Base-by-base conservation (phyloP, 2,888 invertebrate genomes). In the Pseudeuparius sepicola region DNA sequence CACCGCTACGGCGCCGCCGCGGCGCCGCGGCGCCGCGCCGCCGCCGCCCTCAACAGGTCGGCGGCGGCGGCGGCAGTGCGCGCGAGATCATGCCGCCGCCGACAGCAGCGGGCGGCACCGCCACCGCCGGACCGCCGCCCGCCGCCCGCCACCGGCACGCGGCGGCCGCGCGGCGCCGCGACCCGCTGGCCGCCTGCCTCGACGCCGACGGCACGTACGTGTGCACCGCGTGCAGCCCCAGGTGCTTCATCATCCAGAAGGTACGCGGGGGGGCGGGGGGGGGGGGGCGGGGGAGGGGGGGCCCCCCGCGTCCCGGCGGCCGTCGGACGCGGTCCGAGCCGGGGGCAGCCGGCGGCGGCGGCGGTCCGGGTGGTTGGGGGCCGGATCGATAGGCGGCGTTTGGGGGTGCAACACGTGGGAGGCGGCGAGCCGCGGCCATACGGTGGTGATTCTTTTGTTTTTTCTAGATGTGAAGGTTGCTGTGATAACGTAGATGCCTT, bases 231-330 rank as follows among this genome's bases (percentile, higher is more conserved):
- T 71, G 69, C 55, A 70, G 70, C 51, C 73, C 74, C 15, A 61
- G 74, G 39, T 75, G 73, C 59, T 75, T 68, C 59, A 71, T 75
- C 51, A 73, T 75, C 35, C 73, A 75, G 52, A 75, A 75, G 72
- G 75, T 75, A 24, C 6, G 13, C 7, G 11, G 12, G 10, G 38
- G 35, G 41, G 41, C 38, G 41, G 41, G 23, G 36, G 36, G 33
- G 24, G 37, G 16, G 26, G n/a, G n/a, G n/a, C n/a, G n/a, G n/a
- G 24, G 18, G 31, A 24, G 13, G 35, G n/a, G 24, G 29, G 14
- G 26, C 11, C 20, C n/a, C n/a, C n/a, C n/a, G n/a, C n/a, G n/a
- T n/a, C n/a, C n/a, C n/a, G n/a, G n/a, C n/a, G n/a, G n/a, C n/a
- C n/a, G n/a, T n/a, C n/a, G n/a, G n/a, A n/a, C n/a, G 27, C 7